Percentiles rank a stretch among this genome's conserved stretches.
Conservation (phyloP, 1,140 invertebrate genomes). For the Anagrus nilaparvatae region DNA sequence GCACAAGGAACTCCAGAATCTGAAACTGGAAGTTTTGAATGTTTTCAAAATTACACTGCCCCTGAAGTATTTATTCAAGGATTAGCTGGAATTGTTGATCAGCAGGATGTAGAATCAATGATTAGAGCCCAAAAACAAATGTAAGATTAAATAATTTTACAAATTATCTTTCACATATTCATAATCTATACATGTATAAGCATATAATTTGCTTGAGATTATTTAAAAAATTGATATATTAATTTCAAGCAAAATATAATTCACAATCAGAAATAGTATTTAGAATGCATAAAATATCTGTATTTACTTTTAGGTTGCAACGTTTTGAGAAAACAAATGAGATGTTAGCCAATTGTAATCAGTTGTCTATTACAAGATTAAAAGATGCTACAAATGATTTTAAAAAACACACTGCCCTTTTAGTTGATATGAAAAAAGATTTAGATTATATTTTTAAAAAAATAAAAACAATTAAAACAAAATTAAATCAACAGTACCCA, state of each 20-base stretch:
- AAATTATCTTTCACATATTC: neutral
- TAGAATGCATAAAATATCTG: neutral
- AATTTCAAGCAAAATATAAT: slow-evolving; percentile 1
- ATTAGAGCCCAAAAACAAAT: slow-evolving; percentile 88
- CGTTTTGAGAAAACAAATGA: slow-evolving; percentile 96
- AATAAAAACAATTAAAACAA: slow-evolving; percentile 66
- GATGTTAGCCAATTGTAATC: slow-evolving; percentile 93
- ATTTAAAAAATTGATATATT: too few relatives aligned
- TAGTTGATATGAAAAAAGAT: slow-evolving; percentile 69
- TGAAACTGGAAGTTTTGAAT: slow-evolving; percentile 62
- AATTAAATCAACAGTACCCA: slow-evolving; percentile 75
- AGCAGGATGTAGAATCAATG: slow-evolving; percentile 81
- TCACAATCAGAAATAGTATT: neutral
- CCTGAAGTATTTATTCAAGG: slow-evolving; percentile 86
- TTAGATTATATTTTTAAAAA: slow-evolving; percentile 69
- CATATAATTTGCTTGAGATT: too few relatives aligned
- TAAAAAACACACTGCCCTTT: slow-evolving; percentile 75
- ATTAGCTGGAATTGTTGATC: slow-evolving; percentile 79
- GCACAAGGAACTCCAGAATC: slow-evolving; percentile 50
- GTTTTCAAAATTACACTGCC: slow-evolving; percentile 81
- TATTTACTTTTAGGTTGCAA: slow-evolving; percentile 63
- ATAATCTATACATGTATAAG: neutral
- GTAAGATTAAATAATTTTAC: slow-evolving; percentile 44
- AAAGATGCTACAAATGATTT: slow-evolving; percentile 76
- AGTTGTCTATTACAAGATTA: slow-evolving; percentile 67